These are phyloP conservation scores for Podabrus alpinus DNA, from an alignment of 2,888 invertebrate species.

Conservation along the genomic window DNA sequence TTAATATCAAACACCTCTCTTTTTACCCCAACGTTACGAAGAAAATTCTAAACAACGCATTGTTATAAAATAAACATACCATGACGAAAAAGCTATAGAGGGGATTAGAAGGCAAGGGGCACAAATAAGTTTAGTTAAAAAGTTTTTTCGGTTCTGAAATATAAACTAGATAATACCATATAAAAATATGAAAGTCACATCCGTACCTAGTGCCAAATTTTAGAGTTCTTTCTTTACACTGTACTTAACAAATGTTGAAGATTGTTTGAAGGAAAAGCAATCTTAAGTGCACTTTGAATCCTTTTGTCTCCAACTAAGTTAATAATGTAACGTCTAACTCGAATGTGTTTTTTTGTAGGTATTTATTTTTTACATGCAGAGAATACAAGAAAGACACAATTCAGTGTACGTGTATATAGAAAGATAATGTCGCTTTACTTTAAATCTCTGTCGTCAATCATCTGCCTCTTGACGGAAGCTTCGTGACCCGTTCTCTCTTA, in stretches of 20 bases:
- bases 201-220: not conserved
- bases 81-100: not conserved
- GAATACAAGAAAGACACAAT: too few relatives aligned
- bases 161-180: not conserved
- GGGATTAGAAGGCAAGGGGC: not conserved
- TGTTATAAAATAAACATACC: not conserved
- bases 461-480: too few relatives aligned
- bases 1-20: not conserved
- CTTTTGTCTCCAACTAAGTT: not conserved
- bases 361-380: not conserved
- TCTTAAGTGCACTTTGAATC: not conserved
- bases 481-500: too few relatives aligned
- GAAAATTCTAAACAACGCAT: not conserved
- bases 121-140: not conserved
- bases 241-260: not conserved
- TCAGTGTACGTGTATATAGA: too few relatives aligned
- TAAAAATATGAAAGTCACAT: not conserved
- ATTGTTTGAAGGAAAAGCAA: not conserved
- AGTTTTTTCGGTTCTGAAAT: not conserved
- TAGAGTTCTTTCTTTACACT: not conserved
- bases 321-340: not conserved
- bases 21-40: not conserved
- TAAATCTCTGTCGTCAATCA: too few relatives aligned
- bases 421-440: too few relatives aligned
- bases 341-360: not conserved